Conservation (phyloP, 2,797 vertebrate species). For the Leontopithecus rosalia region DNA sequence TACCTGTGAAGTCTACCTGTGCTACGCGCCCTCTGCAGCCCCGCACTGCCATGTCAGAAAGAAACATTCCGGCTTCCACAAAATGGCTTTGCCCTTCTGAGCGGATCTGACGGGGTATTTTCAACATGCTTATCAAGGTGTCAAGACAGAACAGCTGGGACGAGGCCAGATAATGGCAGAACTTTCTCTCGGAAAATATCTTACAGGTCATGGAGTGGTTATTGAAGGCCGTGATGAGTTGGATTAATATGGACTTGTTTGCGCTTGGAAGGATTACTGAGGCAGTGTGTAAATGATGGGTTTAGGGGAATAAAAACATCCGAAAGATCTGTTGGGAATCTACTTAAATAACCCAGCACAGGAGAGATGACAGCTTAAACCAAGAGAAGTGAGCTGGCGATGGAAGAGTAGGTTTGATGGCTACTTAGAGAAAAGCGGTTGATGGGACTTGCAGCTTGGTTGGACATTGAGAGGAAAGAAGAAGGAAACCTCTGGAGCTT, state of each 20-base stretch:
- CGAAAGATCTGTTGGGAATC: background rate
- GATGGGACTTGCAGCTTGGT: background rate
- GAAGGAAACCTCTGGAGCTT: background rate
- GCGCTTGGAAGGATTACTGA: background rate
- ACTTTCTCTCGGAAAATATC: background rate
- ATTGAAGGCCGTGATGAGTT: background rate
- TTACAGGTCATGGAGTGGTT: background rate
- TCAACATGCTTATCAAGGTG: background rate
- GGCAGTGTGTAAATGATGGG: too few species aligned
- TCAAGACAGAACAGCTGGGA: background rate
- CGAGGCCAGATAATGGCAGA: background rate
- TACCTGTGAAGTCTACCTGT: background rate
- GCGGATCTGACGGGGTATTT: background rate
- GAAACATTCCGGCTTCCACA: background rate
- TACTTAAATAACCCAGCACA: background rate
- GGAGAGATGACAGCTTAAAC: background rate
- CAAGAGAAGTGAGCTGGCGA: background rate
- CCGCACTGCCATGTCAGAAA: background rate
- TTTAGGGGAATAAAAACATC: background rate
- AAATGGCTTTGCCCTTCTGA: background rate
- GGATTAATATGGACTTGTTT: background rate
- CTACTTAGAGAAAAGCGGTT: background rate
- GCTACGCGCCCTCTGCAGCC: rapidly evolving
- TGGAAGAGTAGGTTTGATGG: background rate
- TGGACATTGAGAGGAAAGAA: background rate